These are phyloP conservation scores for Thymelicus acteon DNA, from an alignment of 2,888 invertebrate genomes.

Conservation along the genomic window DNA sequence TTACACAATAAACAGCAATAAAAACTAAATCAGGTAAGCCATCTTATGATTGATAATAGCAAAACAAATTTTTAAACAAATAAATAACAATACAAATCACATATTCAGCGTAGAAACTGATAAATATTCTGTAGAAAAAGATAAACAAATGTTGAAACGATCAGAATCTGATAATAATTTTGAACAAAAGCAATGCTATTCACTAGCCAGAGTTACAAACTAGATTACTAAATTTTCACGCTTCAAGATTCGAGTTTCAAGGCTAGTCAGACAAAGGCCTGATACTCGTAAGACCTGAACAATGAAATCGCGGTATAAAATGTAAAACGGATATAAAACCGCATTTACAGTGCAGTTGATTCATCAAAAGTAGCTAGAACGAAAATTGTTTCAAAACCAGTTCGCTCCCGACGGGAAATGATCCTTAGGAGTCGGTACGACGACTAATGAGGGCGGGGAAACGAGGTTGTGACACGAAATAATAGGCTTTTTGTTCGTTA, in stretches of 20 bases:
- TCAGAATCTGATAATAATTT: too few relatives aligned
- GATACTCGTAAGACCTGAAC: constrained; percentile 19
- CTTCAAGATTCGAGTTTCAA: constrained; percentile 24
- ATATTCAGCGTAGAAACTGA: too few relatives aligned
- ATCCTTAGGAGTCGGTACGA: constrained; percentile 19
- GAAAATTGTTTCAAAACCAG: constrained; percentile 22
- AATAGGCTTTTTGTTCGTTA: constrained; percentile 26
- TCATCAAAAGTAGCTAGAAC: constrained; percentile 23
- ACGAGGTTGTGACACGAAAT: constrained; percentile 17
- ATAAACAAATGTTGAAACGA: too few relatives aligned
- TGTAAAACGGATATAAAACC: constrained; percentile 25
- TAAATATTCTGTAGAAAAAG: too few relatives aligned
- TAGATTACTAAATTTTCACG: background rate
- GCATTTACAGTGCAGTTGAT: constrained; percentile 23
- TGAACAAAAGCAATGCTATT: too few relatives aligned
- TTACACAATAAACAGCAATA: too few relatives aligned
- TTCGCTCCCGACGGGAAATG: constrained; percentile 32
- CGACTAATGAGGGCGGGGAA: constrained; percentile 32
- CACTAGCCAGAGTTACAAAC: background rate
- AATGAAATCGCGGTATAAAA: constrained; percentile 19
- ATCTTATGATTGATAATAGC: too few relatives aligned
- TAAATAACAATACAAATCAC: too few relatives aligned
- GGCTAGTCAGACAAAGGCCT: constrained; percentile 27
- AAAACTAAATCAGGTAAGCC: too few relatives aligned
- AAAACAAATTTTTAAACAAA: too few relatives aligned